Percentiles rank a stretch among this genome's conserved stretches.
Conservation (phyloP, 2,113 vertebrate species). For the Furnarius figulus region DNA sequence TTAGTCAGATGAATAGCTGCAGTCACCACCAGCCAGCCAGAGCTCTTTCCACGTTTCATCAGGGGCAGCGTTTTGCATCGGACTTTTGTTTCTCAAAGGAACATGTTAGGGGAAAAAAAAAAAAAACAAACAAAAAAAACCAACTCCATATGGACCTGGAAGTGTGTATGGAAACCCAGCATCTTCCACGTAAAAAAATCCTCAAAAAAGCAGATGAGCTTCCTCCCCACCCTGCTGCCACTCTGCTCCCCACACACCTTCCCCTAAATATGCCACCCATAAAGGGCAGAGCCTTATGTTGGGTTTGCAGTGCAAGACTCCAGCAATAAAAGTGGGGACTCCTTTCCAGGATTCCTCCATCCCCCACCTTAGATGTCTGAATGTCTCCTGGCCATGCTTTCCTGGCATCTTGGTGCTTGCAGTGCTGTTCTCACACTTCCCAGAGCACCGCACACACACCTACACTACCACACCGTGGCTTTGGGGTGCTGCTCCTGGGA, state of each 20-base stretch:
- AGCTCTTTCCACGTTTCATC: not conserved
- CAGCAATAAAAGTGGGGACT: not conserved
- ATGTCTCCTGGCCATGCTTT: fast-evolving
- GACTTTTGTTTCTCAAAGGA: not conserved
- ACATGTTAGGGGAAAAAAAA: not conserved
- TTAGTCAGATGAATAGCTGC: conserved; percentile 22
- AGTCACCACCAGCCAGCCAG: not conserved
- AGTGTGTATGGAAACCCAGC: not conserved
- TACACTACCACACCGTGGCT: fast-evolving
- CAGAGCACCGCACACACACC: fast-evolving
- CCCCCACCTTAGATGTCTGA: not conserved
- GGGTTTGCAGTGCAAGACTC: not conserved
- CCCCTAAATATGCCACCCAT: fast-evolving
- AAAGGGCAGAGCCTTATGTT: not conserved
- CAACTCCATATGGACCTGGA: not conserved
- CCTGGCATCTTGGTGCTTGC: not conserved
- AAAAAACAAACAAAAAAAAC: too few species aligned
- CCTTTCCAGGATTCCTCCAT: not conserved
- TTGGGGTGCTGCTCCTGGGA: not conserved
- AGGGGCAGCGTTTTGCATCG: not conserved
- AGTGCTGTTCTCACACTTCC: fast-evolving
- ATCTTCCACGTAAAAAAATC: not conserved
- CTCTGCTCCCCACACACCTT: not conserved
- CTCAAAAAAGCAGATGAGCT: not conserved
- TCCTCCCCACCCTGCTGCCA: not conserved